phyloP scores from a whole-genome alignment of 2,113 vertebrate species.

The Beaufortia kweichowensis region DNA sequence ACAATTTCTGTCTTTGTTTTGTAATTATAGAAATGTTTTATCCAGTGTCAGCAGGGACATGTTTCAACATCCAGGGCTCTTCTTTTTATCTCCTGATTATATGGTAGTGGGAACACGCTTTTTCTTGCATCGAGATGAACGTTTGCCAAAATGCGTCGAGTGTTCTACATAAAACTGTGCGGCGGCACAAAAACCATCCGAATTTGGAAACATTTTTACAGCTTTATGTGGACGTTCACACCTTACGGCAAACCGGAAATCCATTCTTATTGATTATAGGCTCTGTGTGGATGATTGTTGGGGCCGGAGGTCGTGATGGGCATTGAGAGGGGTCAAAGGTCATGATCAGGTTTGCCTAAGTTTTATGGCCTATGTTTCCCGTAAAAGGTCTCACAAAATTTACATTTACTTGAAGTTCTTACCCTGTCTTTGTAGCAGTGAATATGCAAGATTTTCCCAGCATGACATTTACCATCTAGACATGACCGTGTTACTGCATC shows the following conservation, averaged over 20 bases:
- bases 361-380: background rate
- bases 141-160: constrained; percentile 56
- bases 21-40: constrained; percentile 80
- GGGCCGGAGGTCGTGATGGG: background rate
- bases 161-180: constrained; percentile 47
- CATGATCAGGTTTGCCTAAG: background rate
- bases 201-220: constrained; percentile 40
- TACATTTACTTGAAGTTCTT: no score
- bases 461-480: no score
- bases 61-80: constrained; percentile 72
- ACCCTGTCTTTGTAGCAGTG: no score
- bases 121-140: constrained; percentile 72
- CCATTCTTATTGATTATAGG: constrained; percentile 28
- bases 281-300: background rate
- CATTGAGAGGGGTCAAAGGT: background rate
- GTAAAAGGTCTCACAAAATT: background rate
- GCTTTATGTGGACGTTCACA: background rate
- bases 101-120: constrained; percentile 77
- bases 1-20: constrained; percentile 77
- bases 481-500: no score
- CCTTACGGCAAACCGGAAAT: constrained; percentile 17
- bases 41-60: constrained; percentile 82
- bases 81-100: constrained; percentile 86
- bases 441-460: no score
- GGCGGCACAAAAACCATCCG: constrained; percentile 37